phyloP scores from a whole-genome alignment of 2,113 vertebrate genomes.

The Myiozetetes cayanensis region DNA sequence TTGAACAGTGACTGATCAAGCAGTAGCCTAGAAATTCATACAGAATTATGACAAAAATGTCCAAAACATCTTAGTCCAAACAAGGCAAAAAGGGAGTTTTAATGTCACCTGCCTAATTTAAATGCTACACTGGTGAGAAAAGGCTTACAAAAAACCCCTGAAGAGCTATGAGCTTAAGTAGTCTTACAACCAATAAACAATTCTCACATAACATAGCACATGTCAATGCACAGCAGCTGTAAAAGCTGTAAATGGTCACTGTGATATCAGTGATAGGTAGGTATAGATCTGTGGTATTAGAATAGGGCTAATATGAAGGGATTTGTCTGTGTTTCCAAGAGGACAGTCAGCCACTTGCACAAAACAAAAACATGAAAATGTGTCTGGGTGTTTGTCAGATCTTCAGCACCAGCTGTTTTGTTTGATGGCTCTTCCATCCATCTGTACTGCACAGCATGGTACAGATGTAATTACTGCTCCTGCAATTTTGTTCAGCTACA shows the following conservation, averaged over 20 bases:
- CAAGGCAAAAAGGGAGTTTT: neutral
- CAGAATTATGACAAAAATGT: neutral
- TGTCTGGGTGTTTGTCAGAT: neutral
- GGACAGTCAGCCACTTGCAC: accelerated
- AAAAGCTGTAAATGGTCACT: neutral
- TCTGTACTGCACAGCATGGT: neutral
- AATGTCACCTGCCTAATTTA: neutral
- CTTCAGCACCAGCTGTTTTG: neutral
- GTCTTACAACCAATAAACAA: neutral
- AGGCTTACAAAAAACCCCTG: neutral
- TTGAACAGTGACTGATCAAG: neutral
- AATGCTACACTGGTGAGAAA: neutral
- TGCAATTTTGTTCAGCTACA: neutral
- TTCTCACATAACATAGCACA: neutral
- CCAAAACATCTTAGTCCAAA: neutral
- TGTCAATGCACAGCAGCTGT: neutral
- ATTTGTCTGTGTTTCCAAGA: neutral
- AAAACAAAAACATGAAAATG: neutral
- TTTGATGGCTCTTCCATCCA: neutral
- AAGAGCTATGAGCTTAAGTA: neutral
- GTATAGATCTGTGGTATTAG: neutral
- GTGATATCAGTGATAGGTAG: no score
- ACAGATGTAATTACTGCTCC: neutral
- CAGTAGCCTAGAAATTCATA: neutral
- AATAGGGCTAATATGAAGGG: neutral